Conservation (phyloP, 1,140 invertebrate genomes). For the Orius laevigatus region DNA sequence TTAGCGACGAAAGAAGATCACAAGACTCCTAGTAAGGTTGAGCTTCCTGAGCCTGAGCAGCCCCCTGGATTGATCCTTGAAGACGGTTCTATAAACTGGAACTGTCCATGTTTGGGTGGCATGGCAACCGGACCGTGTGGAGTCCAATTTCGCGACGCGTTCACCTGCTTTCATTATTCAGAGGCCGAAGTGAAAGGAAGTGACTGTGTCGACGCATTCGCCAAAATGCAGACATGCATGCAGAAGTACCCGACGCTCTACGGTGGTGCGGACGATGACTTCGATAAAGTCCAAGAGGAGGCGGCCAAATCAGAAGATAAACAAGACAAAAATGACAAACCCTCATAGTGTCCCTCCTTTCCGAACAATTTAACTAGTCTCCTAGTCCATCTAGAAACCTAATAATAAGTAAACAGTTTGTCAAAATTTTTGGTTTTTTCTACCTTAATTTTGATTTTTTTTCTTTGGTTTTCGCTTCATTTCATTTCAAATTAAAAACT, state of each 20-base stretch:
- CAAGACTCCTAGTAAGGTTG: constrained; percentile 46
- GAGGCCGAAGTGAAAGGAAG: constrained; percentile 37
- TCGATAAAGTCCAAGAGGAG: too few relatives aligned
- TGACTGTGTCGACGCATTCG: constrained; percentile 81
- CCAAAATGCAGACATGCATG: constrained; percentile 88
- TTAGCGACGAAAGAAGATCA: constrained; percentile 69
- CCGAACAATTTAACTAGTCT: too few relatives aligned
- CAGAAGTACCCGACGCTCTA: constrained; percentile 74
- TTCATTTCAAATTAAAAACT: too few relatives aligned
- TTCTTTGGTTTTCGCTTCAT: too few relatives aligned
- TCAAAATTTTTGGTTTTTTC: too few relatives aligned
- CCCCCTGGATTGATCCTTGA: constrained; percentile 63
- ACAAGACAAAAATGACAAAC: too few relatives aligned
- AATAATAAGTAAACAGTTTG: too few relatives aligned
- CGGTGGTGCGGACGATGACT: constrained; percentile 34
- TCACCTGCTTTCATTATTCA: constrained; percentile 87
- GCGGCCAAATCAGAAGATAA: too few relatives aligned
- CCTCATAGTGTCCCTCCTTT: too few relatives aligned
- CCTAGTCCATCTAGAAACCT: too few relatives aligned
- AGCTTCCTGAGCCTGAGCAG: constrained; percentile 50
- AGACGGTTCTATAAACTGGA: constrained; percentile 91
- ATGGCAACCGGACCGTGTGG: constrained; percentile 90
- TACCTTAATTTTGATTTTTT: too few relatives aligned
- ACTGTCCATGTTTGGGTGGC: constrained; percentile 87
- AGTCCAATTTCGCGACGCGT: constrained; percentile 78